Base-by-base conservation (phyloP, 1,140 invertebrate species). In the Micrasema longulum region DNA sequence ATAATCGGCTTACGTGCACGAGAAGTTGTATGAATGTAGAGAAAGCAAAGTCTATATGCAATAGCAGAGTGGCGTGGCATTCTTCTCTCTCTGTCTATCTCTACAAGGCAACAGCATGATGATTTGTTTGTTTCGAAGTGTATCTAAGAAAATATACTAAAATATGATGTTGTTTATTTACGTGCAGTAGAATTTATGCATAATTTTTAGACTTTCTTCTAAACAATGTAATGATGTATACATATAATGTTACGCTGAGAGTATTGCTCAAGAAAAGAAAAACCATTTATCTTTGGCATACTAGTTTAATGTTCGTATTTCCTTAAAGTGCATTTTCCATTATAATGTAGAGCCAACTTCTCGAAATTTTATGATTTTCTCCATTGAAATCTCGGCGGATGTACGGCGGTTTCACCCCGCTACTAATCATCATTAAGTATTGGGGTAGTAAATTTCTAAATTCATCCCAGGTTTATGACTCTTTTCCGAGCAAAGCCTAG, bases 391-490 rank as follows among this genome's bases (percentile, higher is more conserved):
- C 60, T 64, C 60, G 22, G n/a, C 41, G 41, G 20, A 41, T 63
- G 12, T 41, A 43, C 60, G 41, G 45, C 43, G 38, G 60, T 47
- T 64, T 47, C 60, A 64, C 31, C 47, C 60, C 60, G 5, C 60
- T 64, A 41, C 60, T 64, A 64, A 64, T 64, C 60, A 64, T 64
- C 60, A 64, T 64, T 64, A 64, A 64, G 60, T 12, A 31, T 23
- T 22, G 16, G 60, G 12, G 57, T 47, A 45, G 60, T 64, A 64
- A 64, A 31, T 31, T 2, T 31, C 26, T 31, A 31, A 31, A 64
- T 47, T 64, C 60, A 31, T 20, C 14, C 14, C 60, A 47, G 38
- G 22, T 64, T 64, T 64, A 64, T 16, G 60, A 22, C 64, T 36
- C 71, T 20, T 16, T 57, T 16, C 22, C 57, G 18, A 69, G 57